Percentiles rank a stretch among this genome's conserved stretches.
phyloP scores from a whole-genome alignment of 2,888 invertebrate species.

The Eugnorisma glareosa region DNA sequence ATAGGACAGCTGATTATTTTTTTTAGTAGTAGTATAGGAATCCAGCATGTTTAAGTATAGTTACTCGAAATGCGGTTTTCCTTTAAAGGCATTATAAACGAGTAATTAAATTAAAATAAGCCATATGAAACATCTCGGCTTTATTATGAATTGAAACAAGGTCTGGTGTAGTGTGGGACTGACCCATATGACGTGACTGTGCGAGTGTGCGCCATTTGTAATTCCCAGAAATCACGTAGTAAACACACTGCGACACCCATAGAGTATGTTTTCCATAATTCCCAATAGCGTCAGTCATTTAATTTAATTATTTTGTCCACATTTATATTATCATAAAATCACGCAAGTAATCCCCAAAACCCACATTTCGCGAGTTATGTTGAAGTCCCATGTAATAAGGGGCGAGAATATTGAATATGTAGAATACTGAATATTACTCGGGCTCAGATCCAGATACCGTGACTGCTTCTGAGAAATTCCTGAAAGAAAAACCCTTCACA shows the following conservation, averaged over 20 bases:
- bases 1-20: too few relatives aligned
- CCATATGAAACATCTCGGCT: constrained; percentile 33
- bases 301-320: not conserved
- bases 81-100: constrained; percentile 36
- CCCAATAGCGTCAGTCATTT: constrained; percentile 5
- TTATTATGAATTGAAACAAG: constrained; percentile 52
- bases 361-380: not conserved
- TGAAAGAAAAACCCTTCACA: not conserved
- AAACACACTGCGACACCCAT: constrained; percentile 9
- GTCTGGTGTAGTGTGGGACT: constrained; percentile 42
- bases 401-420: not conserved
- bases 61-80: constrained; percentile 46
- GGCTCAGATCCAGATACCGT: not conserved
- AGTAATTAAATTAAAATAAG: constrained; percentile 53
- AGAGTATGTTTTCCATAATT: constrained; percentile 39
- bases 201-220: constrained; percentile 41
- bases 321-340: not conserved
- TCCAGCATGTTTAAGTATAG: constrained; percentile 34
- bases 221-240: constrained; percentile 50
- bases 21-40: too few relatives aligned
- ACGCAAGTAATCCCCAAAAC: not conserved
- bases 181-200: constrained; percentile 55
- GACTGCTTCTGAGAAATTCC: not conserved
- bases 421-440: too few relatives aligned
- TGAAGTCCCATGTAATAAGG: not conserved